Conservation (phyloP, 2,888 invertebrate genomes). For the Heliconius erato region DNA sequence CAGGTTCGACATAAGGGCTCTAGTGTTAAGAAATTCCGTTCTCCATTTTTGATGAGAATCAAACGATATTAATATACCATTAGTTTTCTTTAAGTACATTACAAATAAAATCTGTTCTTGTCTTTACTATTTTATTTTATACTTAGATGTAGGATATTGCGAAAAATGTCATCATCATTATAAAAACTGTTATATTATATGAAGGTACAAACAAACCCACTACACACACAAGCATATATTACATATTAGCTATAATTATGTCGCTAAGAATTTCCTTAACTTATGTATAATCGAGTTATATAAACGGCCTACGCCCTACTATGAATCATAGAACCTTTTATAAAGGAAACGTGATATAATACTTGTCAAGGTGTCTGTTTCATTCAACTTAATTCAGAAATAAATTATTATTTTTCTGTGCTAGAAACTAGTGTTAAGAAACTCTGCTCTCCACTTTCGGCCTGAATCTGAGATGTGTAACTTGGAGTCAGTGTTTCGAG, state of each 20-base stretch:
- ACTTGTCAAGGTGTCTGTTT: background rate
- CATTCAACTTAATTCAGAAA: background rate
- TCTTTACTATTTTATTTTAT: background rate
- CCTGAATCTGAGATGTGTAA: too few relatives aligned
- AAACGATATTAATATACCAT: too few relatives aligned
- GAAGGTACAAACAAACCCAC: background rate
- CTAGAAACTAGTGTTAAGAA: too few relatives aligned
- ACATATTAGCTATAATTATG: constrained; percentile 7
- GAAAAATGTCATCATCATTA: constrained; percentile 15
- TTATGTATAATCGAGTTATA: background rate
- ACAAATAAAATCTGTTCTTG: too few relatives aligned
- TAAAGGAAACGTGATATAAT: constrained; percentile 11
- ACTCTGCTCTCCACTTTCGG: background rate
- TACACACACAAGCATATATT: background rate
- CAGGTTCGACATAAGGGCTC: too few relatives aligned
- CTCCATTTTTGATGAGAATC: too few relatives aligned
- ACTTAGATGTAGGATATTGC: background rate
- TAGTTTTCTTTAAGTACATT: too few relatives aligned
- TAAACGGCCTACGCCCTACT: constrained; percentile 29
- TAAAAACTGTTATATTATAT: background rate
- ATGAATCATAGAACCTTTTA: constrained; percentile 16
- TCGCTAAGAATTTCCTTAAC: constrained; percentile 15
- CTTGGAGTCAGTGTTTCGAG: too few relatives aligned
- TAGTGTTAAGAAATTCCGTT: too few relatives aligned
- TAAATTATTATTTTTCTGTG: too few relatives aligned